phyloP scores from a whole-genome alignment of 2,113 vertebrate genomes.

The Mustelus asterias region DNA sequence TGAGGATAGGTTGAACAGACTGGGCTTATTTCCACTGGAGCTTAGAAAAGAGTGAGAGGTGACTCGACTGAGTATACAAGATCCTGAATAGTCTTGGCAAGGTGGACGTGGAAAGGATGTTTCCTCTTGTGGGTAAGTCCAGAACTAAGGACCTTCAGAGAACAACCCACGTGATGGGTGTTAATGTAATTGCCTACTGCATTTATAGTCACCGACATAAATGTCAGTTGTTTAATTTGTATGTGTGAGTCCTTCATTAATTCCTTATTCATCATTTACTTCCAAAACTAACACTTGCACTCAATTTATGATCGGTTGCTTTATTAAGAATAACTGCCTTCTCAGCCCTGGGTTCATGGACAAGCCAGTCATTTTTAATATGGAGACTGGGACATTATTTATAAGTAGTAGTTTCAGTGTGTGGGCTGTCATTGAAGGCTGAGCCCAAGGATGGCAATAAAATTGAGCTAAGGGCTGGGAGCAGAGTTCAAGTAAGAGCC shows the following conservation, averaged over 20 bases:
- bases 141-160: not conserved
- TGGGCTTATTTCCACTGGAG: no score
- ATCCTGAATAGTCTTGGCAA: no score
- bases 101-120: no score
- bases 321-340: not conserved
- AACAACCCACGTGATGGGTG: no score
- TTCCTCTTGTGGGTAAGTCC: no score
- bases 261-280: not conserved
- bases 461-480: not conserved
- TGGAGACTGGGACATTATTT: conserved; percentile 11
- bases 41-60: no score
- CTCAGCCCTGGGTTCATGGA: not conserved
- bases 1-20: no score
- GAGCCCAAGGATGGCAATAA: not conserved
- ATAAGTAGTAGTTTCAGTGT: not conserved
- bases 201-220: not conserved
- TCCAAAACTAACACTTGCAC: not conserved
- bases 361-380: conserved; percentile 14
- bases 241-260: not conserved
- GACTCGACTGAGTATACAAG: no score
- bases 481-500: not conserved
- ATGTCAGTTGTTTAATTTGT: conserved; percentile 5
- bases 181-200: not conserved
- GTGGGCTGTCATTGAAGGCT: not conserved
- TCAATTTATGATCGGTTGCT: not conserved